Percentiles rank a stretch among this genome's conserved stretches.
Conservation (phyloP, 2,113 vertebrate genomes). For the Periophthalmodon schlosseri region DNA sequence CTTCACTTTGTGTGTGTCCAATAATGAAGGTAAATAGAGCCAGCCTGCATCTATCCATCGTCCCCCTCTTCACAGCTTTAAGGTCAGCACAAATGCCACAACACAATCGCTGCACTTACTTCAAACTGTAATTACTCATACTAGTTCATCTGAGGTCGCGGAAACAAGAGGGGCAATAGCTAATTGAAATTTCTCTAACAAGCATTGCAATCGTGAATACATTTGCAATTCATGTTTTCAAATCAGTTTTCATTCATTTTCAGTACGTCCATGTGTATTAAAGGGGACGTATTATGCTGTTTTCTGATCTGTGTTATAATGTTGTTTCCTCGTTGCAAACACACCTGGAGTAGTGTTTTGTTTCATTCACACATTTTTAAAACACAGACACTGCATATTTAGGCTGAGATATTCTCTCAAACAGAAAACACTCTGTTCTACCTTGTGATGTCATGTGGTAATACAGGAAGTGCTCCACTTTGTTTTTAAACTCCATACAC, state of each 20-base stretch:
- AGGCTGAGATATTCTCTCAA: no score
- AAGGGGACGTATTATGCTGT: no score
- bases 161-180: no score
- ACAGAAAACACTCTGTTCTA: no score
- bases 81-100: slow-evolving; percentile 4
- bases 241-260: background rate
- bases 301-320: no score
- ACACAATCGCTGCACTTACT: background rate
- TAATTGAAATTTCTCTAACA: background rate
- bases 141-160: background rate
- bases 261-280: background rate
- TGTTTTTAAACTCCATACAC: no score
- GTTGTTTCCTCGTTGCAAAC: no score
- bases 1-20: slow-evolving; percentile 6
- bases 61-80: background rate
- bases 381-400: no score
- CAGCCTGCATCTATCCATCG: slow-evolving; percentile 1
- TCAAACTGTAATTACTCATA: background rate
- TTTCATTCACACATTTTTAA: no score
- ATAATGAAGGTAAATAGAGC: slow-evolving; percentile 4
- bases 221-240: background rate
- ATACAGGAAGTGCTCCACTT: no score
- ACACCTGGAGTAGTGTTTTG: no score
- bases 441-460: no score
- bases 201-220: background rate